A percentile compares a stretch with the other conserved stretches of the same genome.
Evolutionary conservation across 23 tunicate species (phyloP).

Genomic region (Botrylloides violaceus): DNA sequence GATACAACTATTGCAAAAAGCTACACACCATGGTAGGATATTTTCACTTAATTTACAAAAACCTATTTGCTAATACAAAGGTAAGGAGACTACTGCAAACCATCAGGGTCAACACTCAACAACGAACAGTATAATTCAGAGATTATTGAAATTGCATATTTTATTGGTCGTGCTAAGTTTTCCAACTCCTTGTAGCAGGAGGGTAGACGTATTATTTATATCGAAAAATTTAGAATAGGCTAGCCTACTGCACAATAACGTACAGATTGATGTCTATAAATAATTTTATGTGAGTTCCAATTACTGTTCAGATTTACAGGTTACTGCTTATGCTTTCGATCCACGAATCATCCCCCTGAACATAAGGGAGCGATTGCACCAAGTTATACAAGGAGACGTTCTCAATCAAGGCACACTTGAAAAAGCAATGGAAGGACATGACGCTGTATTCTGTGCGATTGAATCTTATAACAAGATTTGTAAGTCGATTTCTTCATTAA

Average conservation of each 20-base stretch:
- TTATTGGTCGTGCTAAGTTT: no score
- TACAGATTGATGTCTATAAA: not conserved
- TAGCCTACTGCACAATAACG: no score
- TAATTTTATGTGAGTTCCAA: not conserved
- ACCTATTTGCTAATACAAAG: no score
- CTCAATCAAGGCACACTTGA: not conserved
- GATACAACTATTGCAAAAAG: conserved; percentile 36
- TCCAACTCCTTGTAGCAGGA: no score
- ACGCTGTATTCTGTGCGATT: conserved; percentile 1
- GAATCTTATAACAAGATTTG: not conserved
- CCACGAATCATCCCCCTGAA: not conserved
- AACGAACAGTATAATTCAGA: no score
- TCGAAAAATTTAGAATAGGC: no score
- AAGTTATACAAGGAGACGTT: conserved; percentile 5
- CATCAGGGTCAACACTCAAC: no score
- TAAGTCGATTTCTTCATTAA: not conserved
- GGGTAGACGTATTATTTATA: no score
- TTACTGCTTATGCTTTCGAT: not conserved
- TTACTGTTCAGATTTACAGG: not conserved
- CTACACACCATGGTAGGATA: conserved; percentile 22
- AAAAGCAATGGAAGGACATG: conserved; percentile 13
- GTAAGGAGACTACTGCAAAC: no score
- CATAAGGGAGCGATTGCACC: not conserved
- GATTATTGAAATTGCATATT: no score
- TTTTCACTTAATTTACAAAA: no score